These are phyloP conservation scores for Scrobipalpa costella DNA, from an alignment of 2,888 invertebrate genomes.

Conservation along the genomic window DNA sequence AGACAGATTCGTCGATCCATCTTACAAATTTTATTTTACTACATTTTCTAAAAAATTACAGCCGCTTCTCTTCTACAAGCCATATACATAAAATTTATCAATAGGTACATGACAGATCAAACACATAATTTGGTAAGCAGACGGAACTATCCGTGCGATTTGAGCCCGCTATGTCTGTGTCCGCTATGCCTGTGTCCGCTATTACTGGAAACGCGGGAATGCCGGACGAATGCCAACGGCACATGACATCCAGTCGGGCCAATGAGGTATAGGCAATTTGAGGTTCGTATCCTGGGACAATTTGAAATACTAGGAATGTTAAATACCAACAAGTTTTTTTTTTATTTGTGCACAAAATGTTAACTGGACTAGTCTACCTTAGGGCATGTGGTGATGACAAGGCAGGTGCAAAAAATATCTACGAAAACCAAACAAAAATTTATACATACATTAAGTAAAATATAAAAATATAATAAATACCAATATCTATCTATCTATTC, in stretches of 20 bases:
- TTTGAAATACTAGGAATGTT: neutral
- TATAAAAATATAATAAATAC: too few species aligned
- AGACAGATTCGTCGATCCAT: too few species aligned
- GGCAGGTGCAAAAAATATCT: too few species aligned
- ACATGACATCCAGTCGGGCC: neutral
- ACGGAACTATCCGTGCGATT: neutral
- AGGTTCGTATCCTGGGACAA: neutral
- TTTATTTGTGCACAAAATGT: too few species aligned
- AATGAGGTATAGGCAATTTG: neutral
- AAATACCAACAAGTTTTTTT: too few species aligned
- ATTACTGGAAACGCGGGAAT: too few species aligned
- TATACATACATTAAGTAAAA: too few species aligned
- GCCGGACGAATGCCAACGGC: slow-evolving; percentile 5
- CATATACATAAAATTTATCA: neutral
- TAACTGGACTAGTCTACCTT: too few species aligned
- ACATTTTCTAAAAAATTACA: too few species aligned
- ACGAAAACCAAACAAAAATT: too few species aligned
- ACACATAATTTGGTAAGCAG: neutral
- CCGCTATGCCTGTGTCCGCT: neutral
- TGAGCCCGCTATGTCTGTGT: neutral
- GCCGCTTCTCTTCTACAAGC: neutral
- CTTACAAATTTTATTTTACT: neutral
- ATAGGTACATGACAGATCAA: neutral
- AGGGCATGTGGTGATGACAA: too few species aligned
- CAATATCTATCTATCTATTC: too few species aligned